Evolutionary conservation across 2,888 invertebrate genomes (phyloP).

Genomic region (Ormyrus pomaceus): DNA sequence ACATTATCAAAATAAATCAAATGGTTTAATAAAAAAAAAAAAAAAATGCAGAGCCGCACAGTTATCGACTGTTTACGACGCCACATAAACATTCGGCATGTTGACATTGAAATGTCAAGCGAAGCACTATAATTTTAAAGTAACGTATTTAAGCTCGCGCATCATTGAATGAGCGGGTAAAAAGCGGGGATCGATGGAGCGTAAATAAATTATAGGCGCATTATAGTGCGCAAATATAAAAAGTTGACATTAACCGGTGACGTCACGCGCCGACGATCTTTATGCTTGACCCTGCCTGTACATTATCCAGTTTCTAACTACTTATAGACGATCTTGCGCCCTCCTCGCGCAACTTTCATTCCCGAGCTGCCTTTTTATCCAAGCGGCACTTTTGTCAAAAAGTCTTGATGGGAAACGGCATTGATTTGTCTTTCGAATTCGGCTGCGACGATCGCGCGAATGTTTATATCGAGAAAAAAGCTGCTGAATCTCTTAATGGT

Average conservation of each 20-base stretch:
- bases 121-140: slow-evolving; percentile 18
- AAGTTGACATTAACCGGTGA: slow-evolving; percentile 44
- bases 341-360: slow-evolving; percentile 23
- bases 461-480: background rate
- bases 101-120: slow-evolving; percentile 21
- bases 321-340: slow-evolving; percentile 41
- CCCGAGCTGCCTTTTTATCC: background rate
- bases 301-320: slow-evolving; percentile 33
- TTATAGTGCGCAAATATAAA: slow-evolving; percentile 40
- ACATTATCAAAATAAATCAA: too few relatives aligned
- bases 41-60: too few relatives aligned
- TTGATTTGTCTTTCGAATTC: background rate
- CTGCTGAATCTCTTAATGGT: background rate
- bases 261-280: slow-evolving; percentile 30
- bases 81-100: slow-evolving; percentile 8
- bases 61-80: background rate
- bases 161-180: slow-evolving; percentile 34
- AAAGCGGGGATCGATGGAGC: slow-evolving; percentile 30
- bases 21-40: background rate
- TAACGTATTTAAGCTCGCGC: slow-evolving; percentile 30
- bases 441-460: background rate
- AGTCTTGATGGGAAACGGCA: too few relatives aligned
- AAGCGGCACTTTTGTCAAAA: background rate
- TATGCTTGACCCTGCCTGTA: slow-evolving; percentile 45
- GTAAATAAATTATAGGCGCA: slow-evolving; percentile 38